Evolutionary conservation across 2,888 invertebrate species (phyloP), one percentile per base, ranked within the genome.

Genomic region (Linnaemya tessellans): DNA sequence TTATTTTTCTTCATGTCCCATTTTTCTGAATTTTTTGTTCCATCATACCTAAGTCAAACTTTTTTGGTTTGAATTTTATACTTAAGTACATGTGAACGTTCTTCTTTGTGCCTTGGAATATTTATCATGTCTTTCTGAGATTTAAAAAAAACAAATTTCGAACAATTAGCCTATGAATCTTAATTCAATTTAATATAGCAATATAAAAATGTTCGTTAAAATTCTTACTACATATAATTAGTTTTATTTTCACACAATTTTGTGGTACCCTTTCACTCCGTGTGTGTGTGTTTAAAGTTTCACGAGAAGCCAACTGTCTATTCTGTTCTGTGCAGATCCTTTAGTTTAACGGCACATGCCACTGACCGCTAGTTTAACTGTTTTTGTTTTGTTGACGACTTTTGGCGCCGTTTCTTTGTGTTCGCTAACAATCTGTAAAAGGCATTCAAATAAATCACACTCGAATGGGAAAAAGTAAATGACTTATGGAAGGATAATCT

Each of bases 361-460:
- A 89, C 80, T 89, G 89, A 89, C 88, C 89, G 60, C 81, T 78
- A 49, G n/a, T 22, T 30, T 18, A 75, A 84, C 54, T 60, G 65
- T 75, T 60, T 54, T 64, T 38, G 13, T 4, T 51, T 46, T 64
- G 25, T 60, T 73, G 51, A 67, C 41, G 64, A 56, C 43, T 70
- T 49, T 46, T 22, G 74, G 49, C 68, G 68, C 56, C 68, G 65
- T 74, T 64, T 30, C 30, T 78, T 38, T 43, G 20, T 9, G n/a
- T 5, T 25, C 22, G 54, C 68, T 58, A 56, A 75, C 54, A 62
- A 62, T 41, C 13, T 18, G 22, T 41, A 11, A 41, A 2, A 3
- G 41, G 7, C 56, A 7, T 56, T 56, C 4, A 41, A 54, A 25
- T 38, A 41, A 38, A 70, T 70, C 41, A 70, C 9, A 56, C 25